Conservation (phyloP, 2,797 vertebrate genomes). For the Hozukius guyotensis region DNA sequence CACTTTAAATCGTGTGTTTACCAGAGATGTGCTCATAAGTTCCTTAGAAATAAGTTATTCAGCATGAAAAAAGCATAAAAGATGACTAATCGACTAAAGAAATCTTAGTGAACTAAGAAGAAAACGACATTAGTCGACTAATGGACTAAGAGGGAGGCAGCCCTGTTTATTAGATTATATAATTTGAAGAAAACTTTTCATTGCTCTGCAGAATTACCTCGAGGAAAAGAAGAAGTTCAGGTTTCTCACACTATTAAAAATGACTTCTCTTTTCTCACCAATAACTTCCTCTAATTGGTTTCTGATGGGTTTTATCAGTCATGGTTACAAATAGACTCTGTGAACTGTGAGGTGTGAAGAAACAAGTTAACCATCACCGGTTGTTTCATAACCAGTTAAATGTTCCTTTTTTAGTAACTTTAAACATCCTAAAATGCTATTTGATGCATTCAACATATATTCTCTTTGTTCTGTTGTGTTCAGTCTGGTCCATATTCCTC, state of each 20-base stretch:
- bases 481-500: neutral
- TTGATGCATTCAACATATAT: neutral
- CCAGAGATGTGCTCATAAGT: no score
- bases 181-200: fast-evolving
- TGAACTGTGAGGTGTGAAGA: neutral
- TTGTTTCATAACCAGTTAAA: neutral
- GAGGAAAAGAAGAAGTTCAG: neutral
- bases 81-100: no score
- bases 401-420: neutral
- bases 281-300: constrained; percentile 53
- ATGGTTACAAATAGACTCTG: neutral
- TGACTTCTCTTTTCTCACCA: constrained; percentile 50
- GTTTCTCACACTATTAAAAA: neutral
- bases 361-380: neutral
- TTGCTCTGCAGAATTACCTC: neutral
- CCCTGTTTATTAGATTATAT: neutral
- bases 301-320: constrained; percentile 8
- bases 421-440: neutral
- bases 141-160: no score
- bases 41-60: no score
- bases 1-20: no score
- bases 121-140: no score
- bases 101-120: no score
- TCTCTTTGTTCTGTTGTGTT: neutral
- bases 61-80: no score